Base-by-base conservation (phyloP, 1,140 invertebrate genomes). In the Hylaeus anthracinus region DNA sequence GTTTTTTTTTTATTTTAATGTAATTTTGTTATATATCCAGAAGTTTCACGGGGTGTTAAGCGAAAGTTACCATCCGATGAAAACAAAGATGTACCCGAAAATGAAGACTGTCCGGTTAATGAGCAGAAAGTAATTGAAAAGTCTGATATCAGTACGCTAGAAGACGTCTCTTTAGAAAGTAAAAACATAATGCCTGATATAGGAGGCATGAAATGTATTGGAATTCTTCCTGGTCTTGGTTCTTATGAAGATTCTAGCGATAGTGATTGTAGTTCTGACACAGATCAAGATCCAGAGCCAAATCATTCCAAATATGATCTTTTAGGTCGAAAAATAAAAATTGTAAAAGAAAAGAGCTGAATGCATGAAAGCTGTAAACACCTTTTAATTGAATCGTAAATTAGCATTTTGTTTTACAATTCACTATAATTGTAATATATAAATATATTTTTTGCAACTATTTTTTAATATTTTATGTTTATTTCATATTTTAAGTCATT, bases 181-280 rank as follows among this genome's bases (percentile, higher is more conserved):
- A 70, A 73, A 51, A 65, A 10, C 39, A 60, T 45, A 58, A 41
- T 82, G 55, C 81, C 14, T 53, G 58, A 72, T 79, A 66, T 48
- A 8, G 91, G 93, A 15, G 94, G 93, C 5, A 89, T 97, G 55
- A 95, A 95, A 67, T 97, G 96, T 85, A 95, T 97, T 74, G 97
- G 95, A 1, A 95, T 97, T 72, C 92, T 98, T 61, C 97, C 97
- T 12, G 97, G 97, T 2, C 94, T 97, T 56, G 96, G 96, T 1
- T 95, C 94, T 81, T 97, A 98, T 86, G 94, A 95, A 1, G 95
- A 97, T 88, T 96, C 96, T 2, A 96, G 95, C 69, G 96, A 96
- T 81, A 95, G 95, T 3, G 94, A 95, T 60, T 95, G 94, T 58
- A 96, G 95, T 83, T 95, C 94, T 12, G 94, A 94, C 88, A 94